Evolutionary conservation across 2,797 vertebrate genomes (phyloP).

Genomic region (Eidolon dupreanum): DNA sequence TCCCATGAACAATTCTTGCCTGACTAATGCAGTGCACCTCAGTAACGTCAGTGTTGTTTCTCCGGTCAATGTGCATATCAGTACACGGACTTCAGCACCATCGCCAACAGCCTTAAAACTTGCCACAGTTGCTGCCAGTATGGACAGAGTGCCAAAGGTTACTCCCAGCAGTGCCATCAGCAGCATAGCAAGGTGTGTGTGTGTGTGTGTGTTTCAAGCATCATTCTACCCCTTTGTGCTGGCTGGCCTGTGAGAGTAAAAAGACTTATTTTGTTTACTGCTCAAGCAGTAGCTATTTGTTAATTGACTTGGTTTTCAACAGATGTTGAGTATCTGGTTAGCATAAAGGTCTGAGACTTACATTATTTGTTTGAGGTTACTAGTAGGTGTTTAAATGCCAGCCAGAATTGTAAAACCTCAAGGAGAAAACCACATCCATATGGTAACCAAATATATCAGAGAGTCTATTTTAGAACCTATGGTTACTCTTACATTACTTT

Average conservation of each 20-base stretch:
- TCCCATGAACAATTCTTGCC: conserved; percentile 91
- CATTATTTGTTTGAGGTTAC: background rate
- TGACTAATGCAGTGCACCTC: conserved; percentile 90
- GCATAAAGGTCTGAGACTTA: background rate
- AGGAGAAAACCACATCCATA: background rate
- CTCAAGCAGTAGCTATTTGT: background rate
- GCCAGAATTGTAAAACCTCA: background rate
- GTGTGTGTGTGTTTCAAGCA: background rate
- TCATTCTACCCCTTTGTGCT: background rate
- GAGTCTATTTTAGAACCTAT: conserved; percentile 23
- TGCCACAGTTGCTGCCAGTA: conserved; percentile 93
- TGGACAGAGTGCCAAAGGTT: conserved; percentile 95
- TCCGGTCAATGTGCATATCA: conserved; percentile 92
- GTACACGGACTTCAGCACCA: conserved; percentile 91
- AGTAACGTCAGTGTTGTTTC: conserved; percentile 92
- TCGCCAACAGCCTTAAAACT: conserved; percentile 96
- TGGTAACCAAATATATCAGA: background rate
- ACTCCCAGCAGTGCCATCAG: conserved; percentile 92
- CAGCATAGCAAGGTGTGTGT: conserved; percentile 91
- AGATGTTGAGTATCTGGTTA: conserved; percentile 19
- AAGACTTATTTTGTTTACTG: background rate
- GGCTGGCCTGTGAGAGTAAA: background rate
- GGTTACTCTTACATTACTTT: background rate
- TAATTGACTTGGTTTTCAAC: conserved; percentile 42
- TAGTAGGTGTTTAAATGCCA: conserved; percentile 30